phyloP scores from a whole-genome alignment of 2,888 invertebrate species.

The Gnatocerus cornutus region DNA sequence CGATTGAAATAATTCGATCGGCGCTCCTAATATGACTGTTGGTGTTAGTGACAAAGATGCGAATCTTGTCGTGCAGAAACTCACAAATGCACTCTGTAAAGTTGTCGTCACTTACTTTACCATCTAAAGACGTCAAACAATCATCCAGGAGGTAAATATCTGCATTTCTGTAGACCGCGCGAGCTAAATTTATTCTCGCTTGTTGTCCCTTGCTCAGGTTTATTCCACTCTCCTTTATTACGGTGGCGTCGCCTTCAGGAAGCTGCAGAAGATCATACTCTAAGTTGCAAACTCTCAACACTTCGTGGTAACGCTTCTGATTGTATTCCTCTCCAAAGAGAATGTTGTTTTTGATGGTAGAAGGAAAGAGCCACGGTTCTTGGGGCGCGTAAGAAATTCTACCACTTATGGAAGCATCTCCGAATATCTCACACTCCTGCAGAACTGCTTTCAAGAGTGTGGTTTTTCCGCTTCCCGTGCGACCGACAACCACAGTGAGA shows the following conservation, averaged over 20 bases:
- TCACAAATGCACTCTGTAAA: conserved; percentile 61
- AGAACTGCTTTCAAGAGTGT: conserved; percentile 61
- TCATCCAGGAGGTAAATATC: conserved; percentile 65
- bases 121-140: conserved; percentile 61
- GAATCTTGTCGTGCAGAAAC: conserved; percentile 62
- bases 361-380: conserved; percentile 65
- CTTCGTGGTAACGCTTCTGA: conserved; percentile 64
- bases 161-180: conserved; percentile 61
- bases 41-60: conserved; percentile 62
- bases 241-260: conserved; percentile 60
- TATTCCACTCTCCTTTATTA: conserved; percentile 71
- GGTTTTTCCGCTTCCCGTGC: conserved; percentile 62
- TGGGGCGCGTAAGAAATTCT: conserved; percentile 63
- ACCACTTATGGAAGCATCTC: conserved; percentile 57
- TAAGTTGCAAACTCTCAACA: conserved; percentile 70
- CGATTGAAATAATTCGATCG: conserved; percentile 70
- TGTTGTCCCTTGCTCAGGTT: conserved; percentile 76
- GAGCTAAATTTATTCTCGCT: conserved; percentile 66
- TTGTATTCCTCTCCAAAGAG: conserved; percentile 66
- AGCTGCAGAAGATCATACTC: conserved; percentile 72
- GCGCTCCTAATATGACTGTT: conserved; percentile 59
- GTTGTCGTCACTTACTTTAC: conserved; percentile 58
- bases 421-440: conserved; percentile 55
- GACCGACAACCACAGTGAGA: conserved; percentile 36
- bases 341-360: conserved; percentile 64